Percentiles rank a stretch among this genome's conserved stretches.
Conservation (phyloP, 2,797 vertebrate species). For the Mus caroli region DNA sequence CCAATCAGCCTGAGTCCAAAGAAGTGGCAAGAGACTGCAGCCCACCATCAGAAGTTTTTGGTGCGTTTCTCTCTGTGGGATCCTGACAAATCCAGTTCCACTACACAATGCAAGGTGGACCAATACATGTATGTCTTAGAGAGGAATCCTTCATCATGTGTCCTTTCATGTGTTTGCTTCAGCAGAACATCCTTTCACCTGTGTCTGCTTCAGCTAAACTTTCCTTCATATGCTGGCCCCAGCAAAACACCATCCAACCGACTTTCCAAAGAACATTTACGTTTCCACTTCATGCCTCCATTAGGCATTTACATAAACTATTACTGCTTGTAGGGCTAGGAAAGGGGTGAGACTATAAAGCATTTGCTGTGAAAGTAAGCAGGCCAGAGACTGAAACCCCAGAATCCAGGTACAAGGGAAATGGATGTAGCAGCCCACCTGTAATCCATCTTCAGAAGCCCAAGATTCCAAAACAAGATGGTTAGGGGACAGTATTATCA, state of each 20-base stretch:
- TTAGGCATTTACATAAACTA: conserved; percentile 63
- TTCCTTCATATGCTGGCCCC: not conserved
- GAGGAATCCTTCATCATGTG: not conserved
- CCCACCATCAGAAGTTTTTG: not conserved
- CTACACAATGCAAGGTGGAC: not conserved
- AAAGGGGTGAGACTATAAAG: not conserved
- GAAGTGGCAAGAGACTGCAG: not conserved
- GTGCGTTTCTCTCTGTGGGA: not conserved
- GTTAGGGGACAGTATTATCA: too few species aligned
- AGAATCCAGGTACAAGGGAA: not conserved
- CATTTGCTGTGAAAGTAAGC: not conserved
- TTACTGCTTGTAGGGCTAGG: too few species aligned
- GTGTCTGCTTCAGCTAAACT: not conserved
- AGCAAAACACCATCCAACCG: not conserved
- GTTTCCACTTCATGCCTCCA: not conserved
- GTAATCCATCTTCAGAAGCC: not conserved
- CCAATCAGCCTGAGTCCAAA: not conserved
- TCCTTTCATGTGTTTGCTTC: not conserved
- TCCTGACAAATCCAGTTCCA: not conserved
- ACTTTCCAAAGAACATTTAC: not conserved
- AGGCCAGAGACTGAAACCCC: not conserved
- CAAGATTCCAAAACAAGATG: not conserved
- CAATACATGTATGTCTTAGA: not conserved
- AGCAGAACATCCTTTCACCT: not conserved
- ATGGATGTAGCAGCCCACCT: too few species aligned